These are phyloP conservation scores for Apotomis betuletana DNA, from an alignment of 2,888 invertebrate genomes.

Conservation along the genomic window DNA sequence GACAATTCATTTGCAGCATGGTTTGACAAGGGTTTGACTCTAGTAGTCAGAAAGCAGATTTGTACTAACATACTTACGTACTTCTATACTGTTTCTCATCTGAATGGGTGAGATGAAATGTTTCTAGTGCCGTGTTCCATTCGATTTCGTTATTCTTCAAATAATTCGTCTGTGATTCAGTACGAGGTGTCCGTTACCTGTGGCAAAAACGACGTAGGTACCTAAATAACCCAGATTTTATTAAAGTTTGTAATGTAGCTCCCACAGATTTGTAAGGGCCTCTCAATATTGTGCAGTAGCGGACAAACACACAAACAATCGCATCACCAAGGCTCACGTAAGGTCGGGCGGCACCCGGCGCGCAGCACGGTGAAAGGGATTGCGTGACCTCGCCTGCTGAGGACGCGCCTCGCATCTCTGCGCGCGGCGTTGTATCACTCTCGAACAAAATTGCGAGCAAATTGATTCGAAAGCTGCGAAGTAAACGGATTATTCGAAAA, in stretches of 20 bases:
- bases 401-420: constrained; percentile 48
- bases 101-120: no score
- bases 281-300: constrained; percentile 11
- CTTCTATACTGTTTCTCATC: no score
- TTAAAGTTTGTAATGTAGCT: not conserved
- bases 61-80: no score
- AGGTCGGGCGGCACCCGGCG: constrained; percentile 70
- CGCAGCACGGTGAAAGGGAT: constrained; percentile 77
- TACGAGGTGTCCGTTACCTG: not conserved
- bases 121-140: no score
- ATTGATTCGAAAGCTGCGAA: constrained; percentile 52
- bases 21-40: no score
- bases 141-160: no score
- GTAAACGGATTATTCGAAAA: constrained; percentile 17
- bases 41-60: no score
- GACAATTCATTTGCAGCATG: no score
- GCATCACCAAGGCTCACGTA: constrained; percentile 71
- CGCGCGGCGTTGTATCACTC: constrained; percentile 27
- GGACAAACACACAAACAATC: constrained; percentile 49
- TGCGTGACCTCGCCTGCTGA: constrained; percentile 71
- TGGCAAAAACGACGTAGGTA: not conserved
- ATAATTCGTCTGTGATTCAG: no score
- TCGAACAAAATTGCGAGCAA: constrained; percentile 54
- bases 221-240: not conserved
- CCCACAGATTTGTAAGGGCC: constrained; percentile 22